Evolutionary conservation across 2,797 vertebrate species (phyloP).

Genomic region (Sciurus carolinensis): DNA sequence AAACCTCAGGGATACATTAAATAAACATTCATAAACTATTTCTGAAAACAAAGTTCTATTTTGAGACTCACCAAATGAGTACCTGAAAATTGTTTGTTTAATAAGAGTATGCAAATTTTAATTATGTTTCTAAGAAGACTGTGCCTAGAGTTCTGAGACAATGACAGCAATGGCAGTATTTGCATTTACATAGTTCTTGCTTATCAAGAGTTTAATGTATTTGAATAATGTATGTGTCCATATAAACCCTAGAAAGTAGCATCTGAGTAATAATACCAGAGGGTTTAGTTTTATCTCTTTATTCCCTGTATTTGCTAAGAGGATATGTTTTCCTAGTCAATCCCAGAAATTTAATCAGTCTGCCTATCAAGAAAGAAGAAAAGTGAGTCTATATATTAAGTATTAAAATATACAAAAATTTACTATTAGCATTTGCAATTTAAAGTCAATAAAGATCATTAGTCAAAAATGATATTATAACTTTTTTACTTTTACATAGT

Average conservation of each 20-base stretch:
- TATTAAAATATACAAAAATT: constrained; percentile 36
- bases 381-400: constrained; percentile 6
- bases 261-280: background rate
- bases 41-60: constrained; percentile 76
- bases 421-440: constrained; percentile 4
- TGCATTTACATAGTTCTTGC: constrained; percentile 42
- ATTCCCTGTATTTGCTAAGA: background rate
- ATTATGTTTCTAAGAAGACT: constrained; percentile 67
- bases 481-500: background rate
- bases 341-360: constrained; percentile 37
- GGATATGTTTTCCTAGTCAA: background rate
- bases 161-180: constrained; percentile 56
- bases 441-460: constrained; percentile 9
- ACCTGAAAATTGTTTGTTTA: constrained; percentile 63
- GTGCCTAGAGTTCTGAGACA: constrained; percentile 66
- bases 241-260: constrained; percentile 6
- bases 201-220: constrained; percentile 55
- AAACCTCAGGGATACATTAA: constrained; percentile 14
- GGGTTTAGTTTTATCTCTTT: constrained; percentile 19
- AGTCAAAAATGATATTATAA: background rate
- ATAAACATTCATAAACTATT: constrained; percentile 64
- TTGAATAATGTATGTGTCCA: constrained; percentile 60
- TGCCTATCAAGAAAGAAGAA: background rate
- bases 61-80: constrained; percentile 64
- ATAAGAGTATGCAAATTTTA: constrained; percentile 77